Percentiles rank a stretch among this genome's conserved stretches.
Evolutionary conservation across 2,888 invertebrate species (phyloP).

Genomic region (Athripsodes cinereus): DNA sequence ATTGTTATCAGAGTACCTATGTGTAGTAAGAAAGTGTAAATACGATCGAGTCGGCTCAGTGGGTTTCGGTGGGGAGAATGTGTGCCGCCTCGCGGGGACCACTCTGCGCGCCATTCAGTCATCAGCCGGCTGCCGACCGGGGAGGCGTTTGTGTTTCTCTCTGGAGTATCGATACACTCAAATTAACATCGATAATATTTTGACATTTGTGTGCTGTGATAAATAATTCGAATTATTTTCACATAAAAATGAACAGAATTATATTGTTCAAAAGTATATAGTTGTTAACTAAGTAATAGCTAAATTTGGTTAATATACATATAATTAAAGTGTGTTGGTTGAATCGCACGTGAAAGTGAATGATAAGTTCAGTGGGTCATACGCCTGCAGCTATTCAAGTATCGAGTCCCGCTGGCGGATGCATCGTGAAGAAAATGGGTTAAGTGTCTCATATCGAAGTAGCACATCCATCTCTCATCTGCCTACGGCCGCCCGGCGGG

Average conservation of each 20-base stretch:
- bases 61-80: conserved; percentile 16
- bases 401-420: conserved; percentile 24
- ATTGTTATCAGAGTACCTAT: not conserved
- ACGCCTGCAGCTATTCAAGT: not conserved
- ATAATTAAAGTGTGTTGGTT: not conserved
- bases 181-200: not conserved
- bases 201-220: not conserved
- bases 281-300: too few species aligned
- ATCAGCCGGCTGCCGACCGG: conserved; percentile 43
- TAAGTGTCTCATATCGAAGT: conserved; percentile 52
- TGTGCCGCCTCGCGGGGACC: conserved; percentile 37
- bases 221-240: not conserved
- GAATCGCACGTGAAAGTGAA: conserved; percentile 42
- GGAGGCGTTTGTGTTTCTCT: not conserved
- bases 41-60: conserved; percentile 3
- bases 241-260: too few species aligned
- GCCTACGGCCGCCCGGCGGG: conserved; percentile 7
- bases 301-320: too few species aligned
- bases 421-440: conserved; percentile 56
- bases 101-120: conserved; percentile 36
- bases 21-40: conserved; percentile 3
- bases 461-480: conserved; percentile 3
- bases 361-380: conserved; percentile 33
- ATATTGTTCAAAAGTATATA: too few species aligned
- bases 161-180: not conserved